A percentile compares a stretch with the other conserved stretches of the same genome.
Evolutionary conservation across 2,797 vertebrate species (phyloP).

Genomic region (Taeniopygia guttata): DNA sequence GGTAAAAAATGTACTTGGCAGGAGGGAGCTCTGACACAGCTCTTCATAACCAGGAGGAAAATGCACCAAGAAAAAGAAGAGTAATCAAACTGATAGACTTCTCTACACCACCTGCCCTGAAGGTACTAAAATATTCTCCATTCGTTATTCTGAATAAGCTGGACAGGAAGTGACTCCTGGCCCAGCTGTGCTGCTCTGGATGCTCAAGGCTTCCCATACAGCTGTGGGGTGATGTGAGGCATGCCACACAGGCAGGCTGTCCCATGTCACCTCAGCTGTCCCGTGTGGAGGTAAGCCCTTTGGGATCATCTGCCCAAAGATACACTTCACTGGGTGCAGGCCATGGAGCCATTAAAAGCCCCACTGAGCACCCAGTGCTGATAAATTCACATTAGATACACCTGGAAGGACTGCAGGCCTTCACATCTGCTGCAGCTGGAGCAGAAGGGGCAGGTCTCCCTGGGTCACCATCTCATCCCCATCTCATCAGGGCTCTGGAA

Average conservation of each 20-base stretch:
- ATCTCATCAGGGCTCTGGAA: rapidly evolving
- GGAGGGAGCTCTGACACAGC: not conserved
- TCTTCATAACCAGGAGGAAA: conserved; percentile 12
- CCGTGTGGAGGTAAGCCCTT: not conserved
- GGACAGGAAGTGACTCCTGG: not conserved
- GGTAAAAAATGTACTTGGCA: not conserved
- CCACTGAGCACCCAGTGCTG: not conserved
- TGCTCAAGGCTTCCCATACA: not conserved
- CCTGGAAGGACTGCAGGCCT: not conserved
- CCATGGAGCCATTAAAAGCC: not conserved
- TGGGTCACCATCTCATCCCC: rapidly evolving
- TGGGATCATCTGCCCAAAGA: not conserved
- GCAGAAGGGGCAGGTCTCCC: not conserved
- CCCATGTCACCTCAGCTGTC: not conserved
- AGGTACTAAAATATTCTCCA: not conserved
- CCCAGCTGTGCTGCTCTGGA: not conserved
- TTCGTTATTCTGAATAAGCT: not conserved
- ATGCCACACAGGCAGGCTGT: not conserved
- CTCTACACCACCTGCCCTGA: not conserved
- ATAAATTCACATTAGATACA: not conserved
- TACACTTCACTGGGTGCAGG: rapidly evolving
- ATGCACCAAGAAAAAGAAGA: not conserved
- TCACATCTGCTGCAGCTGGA: not conserved
- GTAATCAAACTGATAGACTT: not conserved
- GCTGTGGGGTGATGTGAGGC: not conserved